These are phyloP conservation scores for Corythornis vintsioides DNA, from an alignment of 2,113 vertebrate genomes.

Conservation along the genomic window DNA sequence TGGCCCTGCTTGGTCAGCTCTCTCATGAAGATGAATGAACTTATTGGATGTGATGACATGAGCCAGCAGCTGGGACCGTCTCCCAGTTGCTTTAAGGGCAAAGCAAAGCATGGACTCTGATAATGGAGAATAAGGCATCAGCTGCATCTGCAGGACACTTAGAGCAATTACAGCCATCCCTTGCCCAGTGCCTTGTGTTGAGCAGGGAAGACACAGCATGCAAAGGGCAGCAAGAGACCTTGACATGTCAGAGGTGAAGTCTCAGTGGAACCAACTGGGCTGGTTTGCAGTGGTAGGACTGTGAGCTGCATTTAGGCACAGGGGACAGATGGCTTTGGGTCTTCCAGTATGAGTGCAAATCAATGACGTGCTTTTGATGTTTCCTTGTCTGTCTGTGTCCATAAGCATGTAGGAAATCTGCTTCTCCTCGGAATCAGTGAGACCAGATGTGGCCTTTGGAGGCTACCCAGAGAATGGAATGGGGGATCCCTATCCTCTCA, in stretches of 20 bases:
- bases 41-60: background rate
- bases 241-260: background rate
- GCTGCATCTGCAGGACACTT: background rate
- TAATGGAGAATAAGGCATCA: background rate
- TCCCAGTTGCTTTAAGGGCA: background rate
- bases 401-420: background rate
- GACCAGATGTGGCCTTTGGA: background rate
- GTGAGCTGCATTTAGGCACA: background rate
- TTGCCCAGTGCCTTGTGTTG: background rate
- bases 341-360: background rate
- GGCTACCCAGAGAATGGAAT: background rate
- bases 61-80: background rate
- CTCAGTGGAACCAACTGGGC: background rate
- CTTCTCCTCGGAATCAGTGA: background rate
- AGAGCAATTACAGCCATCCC: background rate
- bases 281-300: background rate
- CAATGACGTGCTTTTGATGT: background rate
- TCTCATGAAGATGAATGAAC: background rate
- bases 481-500: background rate
- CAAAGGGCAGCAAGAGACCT: background rate
- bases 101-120: background rate
- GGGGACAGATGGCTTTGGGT: background rate
- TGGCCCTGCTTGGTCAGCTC: fast-evolving
- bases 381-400: background rate
- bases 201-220: background rate